Percentiles rank a stretch among this genome's conserved stretches.
Conservation (phyloP, 2,888 invertebrate genomes). For the Eumerus sabulonum region DNA sequence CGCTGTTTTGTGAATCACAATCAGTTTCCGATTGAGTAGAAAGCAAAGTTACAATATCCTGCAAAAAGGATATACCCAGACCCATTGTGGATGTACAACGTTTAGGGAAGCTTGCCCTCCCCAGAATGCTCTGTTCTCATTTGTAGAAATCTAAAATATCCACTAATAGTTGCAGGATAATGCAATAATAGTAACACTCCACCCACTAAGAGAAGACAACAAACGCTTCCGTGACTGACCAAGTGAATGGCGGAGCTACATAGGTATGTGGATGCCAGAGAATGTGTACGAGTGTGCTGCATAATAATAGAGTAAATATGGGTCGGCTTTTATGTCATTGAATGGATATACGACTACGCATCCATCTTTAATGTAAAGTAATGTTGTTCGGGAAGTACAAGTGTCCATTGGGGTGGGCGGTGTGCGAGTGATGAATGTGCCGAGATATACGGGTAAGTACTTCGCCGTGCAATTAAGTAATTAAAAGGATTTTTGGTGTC, state of each 20-base stretch:
- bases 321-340: constrained; percentile 44
- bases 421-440: background rate
- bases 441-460: constrained; percentile 46
- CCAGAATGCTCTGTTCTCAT: constrained; percentile 16
- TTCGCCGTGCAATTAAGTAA: constrained; percentile 51
- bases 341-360: background rate
- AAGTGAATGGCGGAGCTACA: constrained; percentile 13
- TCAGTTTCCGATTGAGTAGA: constrained; percentile 69
- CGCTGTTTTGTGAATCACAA: constrained; percentile 62
- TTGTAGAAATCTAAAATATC: constrained; percentile 12
- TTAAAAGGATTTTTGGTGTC: constrained; percentile 39
- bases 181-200: constrained; percentile 11
- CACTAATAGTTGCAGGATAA: background rate
- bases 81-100: constrained; percentile 12
- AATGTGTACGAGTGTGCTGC: background rate
- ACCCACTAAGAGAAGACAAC: constrained; percentile 5
- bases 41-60: constrained; percentile 64
- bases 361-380: too few species aligned
- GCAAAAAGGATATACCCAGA: constrained; percentile 27
- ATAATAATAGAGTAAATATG: background rate
- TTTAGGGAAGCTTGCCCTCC: constrained; percentile 20
- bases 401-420: too few species aligned
- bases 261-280: background rate
- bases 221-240: constrained; percentile 46
- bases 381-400: too few species aligned